A percentile compares a stretch with the other conserved stretches of the same genome.
Conservation (phyloP, 2,113 vertebrate genomes). For the Dinomys branickii region DNA sequence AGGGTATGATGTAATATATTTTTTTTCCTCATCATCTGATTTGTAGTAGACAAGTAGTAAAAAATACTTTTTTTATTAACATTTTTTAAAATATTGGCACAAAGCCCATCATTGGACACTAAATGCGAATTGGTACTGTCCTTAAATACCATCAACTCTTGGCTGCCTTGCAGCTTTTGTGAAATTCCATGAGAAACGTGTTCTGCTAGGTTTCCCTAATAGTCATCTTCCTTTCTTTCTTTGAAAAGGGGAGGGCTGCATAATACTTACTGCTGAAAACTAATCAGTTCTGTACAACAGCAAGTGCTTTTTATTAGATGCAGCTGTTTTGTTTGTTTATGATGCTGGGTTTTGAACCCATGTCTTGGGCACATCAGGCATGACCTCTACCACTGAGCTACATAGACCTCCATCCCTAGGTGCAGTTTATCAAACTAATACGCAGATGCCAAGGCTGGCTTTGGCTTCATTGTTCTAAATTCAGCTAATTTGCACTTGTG, state of each 20-base stretch:
- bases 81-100: conserved; percentile 16
- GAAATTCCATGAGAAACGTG: neutral
- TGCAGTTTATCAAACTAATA: conserved; percentile 8
- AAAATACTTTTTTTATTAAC: neutral
- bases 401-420: neutral
- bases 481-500: conserved; percentile 12
- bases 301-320: neutral
- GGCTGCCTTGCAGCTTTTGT: neutral
- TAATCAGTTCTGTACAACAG: fast-evolving
- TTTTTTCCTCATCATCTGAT: neutral
- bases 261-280: neutral
- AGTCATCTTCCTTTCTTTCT: neutral
- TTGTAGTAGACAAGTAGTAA: neutral
- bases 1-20: neutral
- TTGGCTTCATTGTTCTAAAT: conserved; percentile 24
- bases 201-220: neutral
- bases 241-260: neutral
- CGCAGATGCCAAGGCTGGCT: neutral
- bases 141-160: neutral
- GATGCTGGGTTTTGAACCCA: neutral
- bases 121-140: neutral
- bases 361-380: neutral
- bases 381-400: neutral
- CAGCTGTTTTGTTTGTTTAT: neutral
- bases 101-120: neutral